Evolutionary conservation across 2,113 vertebrate species (phyloP).

Genomic region (Ailurus styani): DNA sequence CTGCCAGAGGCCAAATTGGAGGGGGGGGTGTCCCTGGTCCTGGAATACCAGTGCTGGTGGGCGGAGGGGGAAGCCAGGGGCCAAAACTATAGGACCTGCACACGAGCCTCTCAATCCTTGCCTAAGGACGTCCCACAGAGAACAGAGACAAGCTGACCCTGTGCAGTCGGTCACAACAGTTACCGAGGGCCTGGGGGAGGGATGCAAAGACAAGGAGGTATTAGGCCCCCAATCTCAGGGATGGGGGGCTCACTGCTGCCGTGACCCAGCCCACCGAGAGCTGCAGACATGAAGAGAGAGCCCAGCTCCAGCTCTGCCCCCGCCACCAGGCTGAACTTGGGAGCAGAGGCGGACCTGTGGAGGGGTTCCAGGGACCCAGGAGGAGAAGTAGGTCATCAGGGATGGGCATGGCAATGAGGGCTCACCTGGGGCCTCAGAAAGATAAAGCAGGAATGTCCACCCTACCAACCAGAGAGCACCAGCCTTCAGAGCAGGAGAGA

Average conservation of each 20-base stretch:
- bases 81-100: neutral
- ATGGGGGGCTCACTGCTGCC: neutral
- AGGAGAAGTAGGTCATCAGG: no score
- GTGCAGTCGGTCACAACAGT: no score
- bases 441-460: neutral
- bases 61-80: neutral
- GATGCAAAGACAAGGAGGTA: accelerated
- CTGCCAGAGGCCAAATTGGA: neutral
- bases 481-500: neutral
- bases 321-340: neutral
- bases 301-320: neutral
- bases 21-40: no score
- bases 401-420: neutral
- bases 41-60: neutral
- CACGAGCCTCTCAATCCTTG: neutral
- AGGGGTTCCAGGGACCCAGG: neutral
- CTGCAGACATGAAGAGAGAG: neutral
- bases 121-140: neutral
- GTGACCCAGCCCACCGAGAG: neutral
- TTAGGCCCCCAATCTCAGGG: neutral
- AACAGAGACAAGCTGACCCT: neutral
- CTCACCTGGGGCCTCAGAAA: neutral
- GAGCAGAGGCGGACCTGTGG: neutral
- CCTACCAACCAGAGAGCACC: neutral
- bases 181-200: neutral